Evolutionary conservation across 2,113 vertebrate species (phyloP).

Genomic region (Numenius arquata): DNA sequence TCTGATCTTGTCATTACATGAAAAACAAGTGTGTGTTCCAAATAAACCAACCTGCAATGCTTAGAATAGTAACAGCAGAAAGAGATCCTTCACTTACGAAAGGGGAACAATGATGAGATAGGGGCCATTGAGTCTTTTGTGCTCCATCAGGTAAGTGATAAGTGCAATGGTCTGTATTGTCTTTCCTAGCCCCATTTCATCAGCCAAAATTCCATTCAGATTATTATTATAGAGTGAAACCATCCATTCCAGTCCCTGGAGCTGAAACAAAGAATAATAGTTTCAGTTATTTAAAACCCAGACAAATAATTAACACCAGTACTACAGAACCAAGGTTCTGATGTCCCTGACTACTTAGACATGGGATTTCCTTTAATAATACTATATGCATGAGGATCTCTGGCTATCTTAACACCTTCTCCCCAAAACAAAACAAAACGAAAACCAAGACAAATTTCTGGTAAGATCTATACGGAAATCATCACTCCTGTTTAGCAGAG

Average conservation of each 20-base stretch:
- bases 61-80: neutral
- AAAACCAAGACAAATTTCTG: neutral
- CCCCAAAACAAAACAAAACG: neutral
- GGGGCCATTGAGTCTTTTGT: slow-evolving; percentile 96
- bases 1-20: neutral
- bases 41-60: neutral
- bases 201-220: slow-evolving; percentile 95
- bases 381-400: neutral
- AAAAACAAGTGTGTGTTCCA: neutral
- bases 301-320: slow-evolving; percentile 48
- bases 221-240: slow-evolving; percentile 99
- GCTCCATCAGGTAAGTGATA: slow-evolving; percentile 97
- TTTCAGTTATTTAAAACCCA: slow-evolving; percentile 57
- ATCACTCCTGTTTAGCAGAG: neutral
- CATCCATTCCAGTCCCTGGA: slow-evolving; percentile 98
- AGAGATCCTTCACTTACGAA: slow-evolving; percentile 83
- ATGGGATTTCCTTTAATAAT: neutral
- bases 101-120: slow-evolving; percentile 98
- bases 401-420: neutral
- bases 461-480: neutral
- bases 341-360: neutral
- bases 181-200: slow-evolving; percentile 98
- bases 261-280: slow-evolving; percentile 74
- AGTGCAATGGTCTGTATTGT: slow-evolving; percentile 98
- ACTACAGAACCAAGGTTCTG: slow-evolving; percentile 4